Conservation (phyloP, 1,140 invertebrate species). For the Copidosoma floridanum region DNA sequence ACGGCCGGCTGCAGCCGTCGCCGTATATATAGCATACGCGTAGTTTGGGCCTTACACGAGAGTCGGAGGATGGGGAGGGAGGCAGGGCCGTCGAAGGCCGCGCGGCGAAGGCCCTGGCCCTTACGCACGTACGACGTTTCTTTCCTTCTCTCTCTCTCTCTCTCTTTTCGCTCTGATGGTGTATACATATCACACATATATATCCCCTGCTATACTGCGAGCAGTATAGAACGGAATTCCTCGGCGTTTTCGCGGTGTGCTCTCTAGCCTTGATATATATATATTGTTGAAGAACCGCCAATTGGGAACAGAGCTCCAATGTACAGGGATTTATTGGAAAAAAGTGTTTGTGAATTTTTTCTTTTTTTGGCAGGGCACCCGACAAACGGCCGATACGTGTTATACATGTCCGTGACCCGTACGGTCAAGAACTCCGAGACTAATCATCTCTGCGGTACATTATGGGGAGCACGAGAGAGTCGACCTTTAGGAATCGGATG, state of each 20-base stretch:
- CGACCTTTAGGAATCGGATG: conserved; percentile 8
- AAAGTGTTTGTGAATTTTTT: too few species aligned
- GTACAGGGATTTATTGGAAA: too few species aligned
- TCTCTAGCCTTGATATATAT: too few species aligned
- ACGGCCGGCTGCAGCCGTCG: too few species aligned
- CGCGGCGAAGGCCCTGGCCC: conserved; percentile 35
- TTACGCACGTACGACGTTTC: neutral
- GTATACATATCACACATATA: neutral
- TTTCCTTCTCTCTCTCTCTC: neutral
- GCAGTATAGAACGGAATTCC: conserved; percentile 8
- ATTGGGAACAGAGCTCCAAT: too few species aligned
- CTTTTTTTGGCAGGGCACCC: too few species aligned
- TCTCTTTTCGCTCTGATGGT: neutral
- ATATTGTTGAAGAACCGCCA: too few species aligned
- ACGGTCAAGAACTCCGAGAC: too few species aligned
- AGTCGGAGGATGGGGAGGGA: conserved; percentile 34
- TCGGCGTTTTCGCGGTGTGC: too few species aligned
- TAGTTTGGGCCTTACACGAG: neutral
- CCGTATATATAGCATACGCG: neutral
- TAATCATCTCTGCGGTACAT: conserved; percentile 15
- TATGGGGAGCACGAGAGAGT: neutral
- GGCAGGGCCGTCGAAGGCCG: conserved; percentile 52
- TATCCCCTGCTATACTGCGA: neutral
- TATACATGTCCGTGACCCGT: too few species aligned
- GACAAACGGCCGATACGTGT: too few species aligned